Evolutionary conservation across 2,797 vertebrate genomes (phyloP), one percentile per base, ranked within the genome.

Genomic region (Malacoraja senta): DNA sequence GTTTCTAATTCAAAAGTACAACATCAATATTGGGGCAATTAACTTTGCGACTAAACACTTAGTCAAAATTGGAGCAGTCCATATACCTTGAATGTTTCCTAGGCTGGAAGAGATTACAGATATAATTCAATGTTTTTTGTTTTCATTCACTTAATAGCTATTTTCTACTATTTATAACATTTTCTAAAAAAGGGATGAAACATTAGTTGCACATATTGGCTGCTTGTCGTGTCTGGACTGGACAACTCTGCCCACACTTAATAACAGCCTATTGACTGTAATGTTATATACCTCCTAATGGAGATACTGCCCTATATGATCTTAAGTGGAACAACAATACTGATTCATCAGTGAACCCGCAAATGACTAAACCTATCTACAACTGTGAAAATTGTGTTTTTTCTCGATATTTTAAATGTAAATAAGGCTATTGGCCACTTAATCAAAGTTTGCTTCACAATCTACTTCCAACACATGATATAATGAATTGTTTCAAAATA

Each of bases 401-500:
- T 63, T 88, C 29, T 74, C 38, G 38, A 26, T 92, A 92, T 6
- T 92, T 92, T 92, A 53, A 26, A 92, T 44, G 13, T 44, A 92
- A 72, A 74, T 74, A 91, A 72, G 26, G 44, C 38, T 44, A 92
- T 74, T 74, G 29, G 26, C 53, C 35, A 91, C 26, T 32, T 9
- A 92, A 26, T 24, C 17, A 74, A 38, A 74, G 7, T 74, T 74
- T 76, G 38, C 44, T 92, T 74, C 61, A 88, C 63, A 88, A 65
- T n/a, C n/a, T 19, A 65, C 8, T 32, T 6, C 0, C 61, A 68
- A 88, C 44, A 61, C 65, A 88, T 32, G 21, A 35, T 32, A 65
- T 0, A 44, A 32, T 72, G 71, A 32, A 88, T n/a, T 84, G 15
- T 65, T 86, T 88, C 29, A 19, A 65, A 88, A 68, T 88, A 88